Evolutionary conservation across 2,113 vertebrate species (phyloP).

Genomic region (Sardina pilchardus): DNA sequence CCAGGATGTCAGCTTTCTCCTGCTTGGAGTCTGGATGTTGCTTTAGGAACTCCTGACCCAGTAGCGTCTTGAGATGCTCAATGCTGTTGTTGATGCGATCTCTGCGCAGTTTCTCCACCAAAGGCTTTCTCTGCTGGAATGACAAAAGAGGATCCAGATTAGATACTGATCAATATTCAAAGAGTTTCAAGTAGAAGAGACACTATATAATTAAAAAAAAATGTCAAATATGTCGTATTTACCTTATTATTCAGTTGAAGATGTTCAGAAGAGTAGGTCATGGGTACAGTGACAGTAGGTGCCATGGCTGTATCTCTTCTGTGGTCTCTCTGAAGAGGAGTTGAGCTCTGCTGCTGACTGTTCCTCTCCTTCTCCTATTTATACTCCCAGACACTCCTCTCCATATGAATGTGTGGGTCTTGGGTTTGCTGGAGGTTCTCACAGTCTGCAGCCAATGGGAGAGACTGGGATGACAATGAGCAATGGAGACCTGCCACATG

Average conservation of each 20-base stretch:
- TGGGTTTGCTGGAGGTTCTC: conserved; percentile 54
- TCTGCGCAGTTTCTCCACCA: conserved; percentile 55
- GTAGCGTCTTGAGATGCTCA: conserved; percentile 55
- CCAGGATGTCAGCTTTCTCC: conserved; percentile 57
- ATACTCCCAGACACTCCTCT: conserved; percentile 49
- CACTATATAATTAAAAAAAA: not conserved
- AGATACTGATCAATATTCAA: not conserved
- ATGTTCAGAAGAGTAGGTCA: conserved; percentile 25
- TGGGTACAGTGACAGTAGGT: conserved; percentile 35
- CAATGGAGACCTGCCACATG: conserved; percentile 45
- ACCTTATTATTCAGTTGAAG: conserved; percentile 23
- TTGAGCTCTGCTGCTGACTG: conserved; percentile 39
- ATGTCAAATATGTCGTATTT: too few species aligned
- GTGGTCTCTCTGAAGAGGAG: conserved; percentile 30
- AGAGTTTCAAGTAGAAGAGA: not conserved
- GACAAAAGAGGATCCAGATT: conserved; percentile 18
- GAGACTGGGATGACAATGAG: conserved; percentile 31
- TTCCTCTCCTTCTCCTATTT: conserved; percentile 40
- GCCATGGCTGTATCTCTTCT: conserved; percentile 27
- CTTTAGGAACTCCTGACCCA: conserved; percentile 49
- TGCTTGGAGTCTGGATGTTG: conserved; percentile 53
- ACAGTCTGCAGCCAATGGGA: conserved; percentile 54
- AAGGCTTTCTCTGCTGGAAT: conserved; percentile 32
- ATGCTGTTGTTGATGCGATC: conserved; percentile 61
- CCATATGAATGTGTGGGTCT: conserved; percentile 58